Base-by-base conservation (phyloP, 2,888 invertebrate genomes). In the Agonopterix subpropinquella region DNA sequence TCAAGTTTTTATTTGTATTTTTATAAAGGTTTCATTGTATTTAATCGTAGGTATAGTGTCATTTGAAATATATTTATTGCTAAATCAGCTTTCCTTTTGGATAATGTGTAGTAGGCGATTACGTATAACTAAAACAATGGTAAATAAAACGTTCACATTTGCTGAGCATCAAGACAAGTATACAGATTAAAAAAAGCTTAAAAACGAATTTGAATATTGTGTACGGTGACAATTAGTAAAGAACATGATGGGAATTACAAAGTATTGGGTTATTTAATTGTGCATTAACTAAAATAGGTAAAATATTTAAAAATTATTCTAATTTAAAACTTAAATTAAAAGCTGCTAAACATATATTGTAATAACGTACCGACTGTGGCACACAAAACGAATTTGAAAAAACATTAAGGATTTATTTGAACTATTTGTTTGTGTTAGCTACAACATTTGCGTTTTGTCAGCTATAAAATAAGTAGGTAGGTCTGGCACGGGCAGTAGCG, bases 51-150 rank as follows among this genome's bases (percentile, higher is more conserved):
- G 80, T 84, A 80, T 80, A 82, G 82, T 86, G 84, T 85, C 79
- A 80, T 80, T 84, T 82, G 72, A 77, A 80, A 76, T 75, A 80
- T 81, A 80, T 80, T 78, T 71, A 79, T 77, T 69, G 78, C 77
- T 77, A 74, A 70, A 77, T 70, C 74, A 81, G 78, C 77, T 78
- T 78, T 78, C 65, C 68, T 70, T 77, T 74, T 74, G 70, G 70
- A 78, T 80, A 80, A 86, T 87, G 88, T 88, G 88, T 87, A 87
- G 87, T 78, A 85, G 86, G 87, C 80, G 72, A 79, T 80, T 80
- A 82, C 75, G 71, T 78, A 72, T 69, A 73, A 77, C 70, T 73
- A 77, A 77, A 70, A 76, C 53, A 77, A 73, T 73, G 58, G 63
- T 73, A 75, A 59, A 65, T 65, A 66, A 66, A 60, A 70, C 67